phyloP scores from a whole-genome alignment of 2,888 invertebrate genomes.

The Pocota personata region DNA sequence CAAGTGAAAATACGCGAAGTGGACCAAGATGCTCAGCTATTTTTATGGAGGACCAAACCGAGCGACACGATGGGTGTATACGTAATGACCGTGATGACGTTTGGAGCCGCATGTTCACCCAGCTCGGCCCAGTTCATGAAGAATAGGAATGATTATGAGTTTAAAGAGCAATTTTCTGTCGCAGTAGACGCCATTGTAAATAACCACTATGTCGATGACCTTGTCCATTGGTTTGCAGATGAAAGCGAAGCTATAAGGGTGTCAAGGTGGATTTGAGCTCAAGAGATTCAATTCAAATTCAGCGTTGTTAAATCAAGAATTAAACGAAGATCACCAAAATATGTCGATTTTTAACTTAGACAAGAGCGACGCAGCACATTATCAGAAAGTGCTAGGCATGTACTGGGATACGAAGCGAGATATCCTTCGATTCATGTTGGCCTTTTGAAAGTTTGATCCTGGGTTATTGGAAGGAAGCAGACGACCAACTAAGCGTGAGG shows the following conservation, averaged over 20 bases:
- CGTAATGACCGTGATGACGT: constrained; percentile 72
- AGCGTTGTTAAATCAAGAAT: background rate
- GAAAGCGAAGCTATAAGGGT: constrained; percentile 15
- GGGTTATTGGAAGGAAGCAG: constrained; percentile 1
- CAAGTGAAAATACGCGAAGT: constrained; percentile 75
- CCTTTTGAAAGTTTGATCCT: constrained; percentile 43
- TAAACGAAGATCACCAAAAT: background rate
- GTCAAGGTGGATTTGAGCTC: background rate
- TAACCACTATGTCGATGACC: constrained; percentile 41
- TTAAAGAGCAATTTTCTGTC: background rate
- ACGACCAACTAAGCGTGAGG: constrained; percentile 40
- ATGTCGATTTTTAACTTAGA: background rate
- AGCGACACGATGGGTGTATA: constrained; percentile 34
- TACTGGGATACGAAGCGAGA: constrained; percentile 45
- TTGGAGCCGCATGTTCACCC: constrained; percentile 72
- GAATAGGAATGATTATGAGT: constrained; percentile 18
- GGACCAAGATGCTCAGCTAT: constrained; percentile 76
- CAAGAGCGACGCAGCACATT: background rate
- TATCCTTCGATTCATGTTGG: constrained; percentile 29
- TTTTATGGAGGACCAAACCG: constrained; percentile 74
- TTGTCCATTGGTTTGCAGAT: background rate
- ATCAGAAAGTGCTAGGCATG: constrained; percentile 49
- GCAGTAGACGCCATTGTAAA: constrained; percentile 25
- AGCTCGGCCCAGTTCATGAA: constrained; percentile 65
- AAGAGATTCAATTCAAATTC: constrained; percentile 14